phyloP scores from a whole-genome alignment of 2,113 vertebrate genomes.

The Spheniscus mendiculus region DNA sequence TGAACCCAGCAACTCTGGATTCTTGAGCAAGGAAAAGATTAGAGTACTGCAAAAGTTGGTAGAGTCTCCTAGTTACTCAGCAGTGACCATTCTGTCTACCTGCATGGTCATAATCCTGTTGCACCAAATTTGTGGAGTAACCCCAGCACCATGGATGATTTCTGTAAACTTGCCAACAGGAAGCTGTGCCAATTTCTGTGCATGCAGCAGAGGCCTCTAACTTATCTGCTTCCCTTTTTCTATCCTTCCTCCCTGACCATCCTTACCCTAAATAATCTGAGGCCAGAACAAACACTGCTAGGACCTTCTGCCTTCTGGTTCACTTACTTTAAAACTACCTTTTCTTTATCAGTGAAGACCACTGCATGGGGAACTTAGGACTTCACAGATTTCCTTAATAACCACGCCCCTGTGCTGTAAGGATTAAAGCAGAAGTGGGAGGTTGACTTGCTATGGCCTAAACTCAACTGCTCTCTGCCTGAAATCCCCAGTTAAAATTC shows the following conservation, averaged over 20 bases:
- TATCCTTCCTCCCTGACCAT: background rate
- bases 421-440: background rate
- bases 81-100: background rate
- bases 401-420: background rate
- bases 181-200: background rate
- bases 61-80: background rate
- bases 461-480: background rate
- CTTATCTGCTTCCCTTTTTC: background rate
- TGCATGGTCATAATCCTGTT: background rate
- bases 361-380: background rate
- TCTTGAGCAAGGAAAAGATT: background rate
- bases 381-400: background rate
- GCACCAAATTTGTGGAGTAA: background rate
- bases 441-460: background rate
- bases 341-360: background rate
- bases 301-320: background rate
- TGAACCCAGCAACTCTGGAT: background rate
- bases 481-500: background rate
- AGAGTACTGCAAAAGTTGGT: background rate
- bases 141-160: background rate
- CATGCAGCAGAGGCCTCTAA: background rate
- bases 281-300: background rate
- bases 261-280: background rate
- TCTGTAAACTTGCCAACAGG: background rate
- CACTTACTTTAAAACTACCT: background rate